These are phyloP conservation scores for Thomomys bottae DNA, from an alignment of 2,113 vertebrate species.

Conservation along the genomic window DNA sequence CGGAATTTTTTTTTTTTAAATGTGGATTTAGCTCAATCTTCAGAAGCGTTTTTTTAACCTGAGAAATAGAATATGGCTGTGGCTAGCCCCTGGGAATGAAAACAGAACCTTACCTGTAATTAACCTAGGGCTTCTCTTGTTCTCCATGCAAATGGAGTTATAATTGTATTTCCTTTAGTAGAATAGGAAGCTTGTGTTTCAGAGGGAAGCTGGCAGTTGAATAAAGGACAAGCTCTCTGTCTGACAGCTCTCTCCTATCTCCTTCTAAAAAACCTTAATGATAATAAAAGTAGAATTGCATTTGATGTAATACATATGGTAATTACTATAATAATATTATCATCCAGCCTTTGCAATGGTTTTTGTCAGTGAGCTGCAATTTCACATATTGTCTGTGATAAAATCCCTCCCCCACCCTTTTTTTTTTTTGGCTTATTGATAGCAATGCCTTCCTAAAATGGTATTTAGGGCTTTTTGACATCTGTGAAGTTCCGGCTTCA, in stretches of 20 bases:
- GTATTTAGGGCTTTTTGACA: constrained; percentile 65
- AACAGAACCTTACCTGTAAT: constrained; percentile 73
- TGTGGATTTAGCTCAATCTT: constrained; percentile 71
- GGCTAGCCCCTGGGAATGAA: constrained; percentile 63
- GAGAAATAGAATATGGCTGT: constrained; percentile 73
- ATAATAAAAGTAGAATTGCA: constrained; percentile 73
- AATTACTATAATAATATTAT: constrained; percentile 77
- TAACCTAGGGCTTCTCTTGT: constrained; percentile 62
- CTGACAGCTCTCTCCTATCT: constrained; percentile 64
- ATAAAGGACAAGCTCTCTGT: constrained; percentile 60
- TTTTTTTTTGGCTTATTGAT: constrained; percentile 59
- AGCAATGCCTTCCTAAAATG: constrained; percentile 60
- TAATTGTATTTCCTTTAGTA: constrained; percentile 65
- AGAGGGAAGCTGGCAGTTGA: constrained; percentile 52
- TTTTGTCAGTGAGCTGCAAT: constrained; percentile 71
- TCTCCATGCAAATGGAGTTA: constrained; percentile 74
- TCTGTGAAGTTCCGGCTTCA: constrained; percentile 54
- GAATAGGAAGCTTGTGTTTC: constrained; percentile 56
- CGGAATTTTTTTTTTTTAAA: constrained; percentile 67
- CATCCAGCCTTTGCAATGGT: background rate
- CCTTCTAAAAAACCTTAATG: constrained; percentile 60
- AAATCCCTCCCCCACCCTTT: background rate
- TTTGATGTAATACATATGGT: constrained; percentile 70
- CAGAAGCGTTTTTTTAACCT: constrained; percentile 54
- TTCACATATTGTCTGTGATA: constrained; percentile 71